phyloP scores from a whole-genome alignment of 2,888 invertebrate genomes.

The Sphaerophoria taeniata region DNA sequence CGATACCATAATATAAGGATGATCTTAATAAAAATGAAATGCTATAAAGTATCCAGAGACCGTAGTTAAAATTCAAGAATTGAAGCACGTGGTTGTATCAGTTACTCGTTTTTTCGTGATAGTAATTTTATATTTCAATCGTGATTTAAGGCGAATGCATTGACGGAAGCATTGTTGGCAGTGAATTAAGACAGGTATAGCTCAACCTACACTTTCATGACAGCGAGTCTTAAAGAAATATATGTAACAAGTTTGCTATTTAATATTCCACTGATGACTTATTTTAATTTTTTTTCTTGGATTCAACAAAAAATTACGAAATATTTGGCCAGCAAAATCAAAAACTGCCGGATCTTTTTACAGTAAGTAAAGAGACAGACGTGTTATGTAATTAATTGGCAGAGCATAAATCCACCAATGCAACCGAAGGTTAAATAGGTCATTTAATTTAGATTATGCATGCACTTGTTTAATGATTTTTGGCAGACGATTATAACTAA shows the following conservation, averaged over 20 bases:
- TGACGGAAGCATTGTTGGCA: conserved; percentile 50
- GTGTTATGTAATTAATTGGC: conserved; percentile 15
- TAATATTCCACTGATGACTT: conserved; percentile 24
- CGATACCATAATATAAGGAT: too few relatives aligned
- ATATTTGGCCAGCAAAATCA: conserved; percentile 13
- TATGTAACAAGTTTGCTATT: conserved; percentile 38
- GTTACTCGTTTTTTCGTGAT: conserved; percentile 5
- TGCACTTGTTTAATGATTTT: too few relatives aligned
- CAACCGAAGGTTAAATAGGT: conserved; percentile 33
- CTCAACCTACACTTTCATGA: neutral
- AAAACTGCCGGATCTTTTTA: neutral
- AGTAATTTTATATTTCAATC: conserved; percentile 34
- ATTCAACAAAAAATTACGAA: conserved; percentile 25
- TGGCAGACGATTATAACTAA: too few relatives aligned
- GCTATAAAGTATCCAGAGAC: too few relatives aligned
- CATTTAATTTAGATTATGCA: conserved; percentile 27
- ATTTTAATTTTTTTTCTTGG: conserved; percentile 6
- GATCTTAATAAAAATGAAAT: too few relatives aligned
- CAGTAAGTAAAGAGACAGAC: neutral
- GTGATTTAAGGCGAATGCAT: conserved; percentile 1
- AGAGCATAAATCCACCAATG: neutral
- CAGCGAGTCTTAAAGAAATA: conserved; percentile 19
- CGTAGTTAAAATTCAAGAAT: neutral
- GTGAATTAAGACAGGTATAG: neutral
- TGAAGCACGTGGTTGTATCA: neutral